These are phyloP conservation scores for Pediacus dermestoides DNA, from an alignment of 2,888 invertebrate species.

Conservation along the genomic window DNA sequence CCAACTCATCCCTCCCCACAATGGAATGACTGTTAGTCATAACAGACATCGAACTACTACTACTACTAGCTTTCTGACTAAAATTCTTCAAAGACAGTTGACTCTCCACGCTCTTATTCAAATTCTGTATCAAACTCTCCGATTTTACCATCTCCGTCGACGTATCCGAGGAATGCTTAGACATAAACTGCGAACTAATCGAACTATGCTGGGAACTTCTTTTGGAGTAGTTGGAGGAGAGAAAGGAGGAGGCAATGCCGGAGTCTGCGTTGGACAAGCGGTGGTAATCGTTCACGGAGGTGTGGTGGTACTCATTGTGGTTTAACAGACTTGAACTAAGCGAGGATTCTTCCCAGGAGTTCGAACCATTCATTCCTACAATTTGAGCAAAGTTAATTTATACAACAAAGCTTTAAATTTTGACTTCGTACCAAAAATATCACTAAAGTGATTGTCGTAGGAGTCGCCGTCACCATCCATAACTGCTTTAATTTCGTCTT, in stretches of 20 bases:
- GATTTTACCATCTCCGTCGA: slow-evolving; percentile 36
- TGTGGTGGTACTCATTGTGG: slow-evolving; percentile 33
- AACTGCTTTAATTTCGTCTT: slow-evolving; percentile 67
- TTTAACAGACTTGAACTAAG: slow-evolving; percentile 42
- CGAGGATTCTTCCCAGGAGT: slow-evolving; percentile 46
- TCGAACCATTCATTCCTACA: slow-evolving; percentile 37
- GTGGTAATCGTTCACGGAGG: slow-evolving; percentile 39
- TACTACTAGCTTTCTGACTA: slow-evolving; percentile 20
- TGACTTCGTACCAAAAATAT: slow-evolving; percentile 17
- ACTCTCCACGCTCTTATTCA: slow-evolving; percentile 24
- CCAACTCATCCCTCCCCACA: slow-evolving; percentile 28
- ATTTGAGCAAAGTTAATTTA: not conserved
- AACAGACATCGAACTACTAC: slow-evolving; percentile 32
- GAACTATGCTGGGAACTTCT: slow-evolving; percentile 61
- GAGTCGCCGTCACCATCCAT: slow-evolving; percentile 51
- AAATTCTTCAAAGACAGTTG: slow-evolving; percentile 23
- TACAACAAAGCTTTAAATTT: too few relatives aligned
- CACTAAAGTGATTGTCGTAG: slow-evolving; percentile 43
- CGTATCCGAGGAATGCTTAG: slow-evolving; percentile 21
- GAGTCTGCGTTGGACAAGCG: slow-evolving; percentile 51
- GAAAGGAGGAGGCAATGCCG: slow-evolving; percentile 62
- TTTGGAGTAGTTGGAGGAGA: slow-evolving; percentile 60
- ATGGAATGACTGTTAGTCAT: slow-evolving; percentile 27
- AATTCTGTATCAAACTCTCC: slow-evolving; percentile 36
- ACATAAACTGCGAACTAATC: slow-evolving; percentile 45